Evolutionary conservation across 2,888 invertebrate species (phyloP), one percentile per base, ranked within the genome.

Genomic region (Troilus luridus): DNA sequence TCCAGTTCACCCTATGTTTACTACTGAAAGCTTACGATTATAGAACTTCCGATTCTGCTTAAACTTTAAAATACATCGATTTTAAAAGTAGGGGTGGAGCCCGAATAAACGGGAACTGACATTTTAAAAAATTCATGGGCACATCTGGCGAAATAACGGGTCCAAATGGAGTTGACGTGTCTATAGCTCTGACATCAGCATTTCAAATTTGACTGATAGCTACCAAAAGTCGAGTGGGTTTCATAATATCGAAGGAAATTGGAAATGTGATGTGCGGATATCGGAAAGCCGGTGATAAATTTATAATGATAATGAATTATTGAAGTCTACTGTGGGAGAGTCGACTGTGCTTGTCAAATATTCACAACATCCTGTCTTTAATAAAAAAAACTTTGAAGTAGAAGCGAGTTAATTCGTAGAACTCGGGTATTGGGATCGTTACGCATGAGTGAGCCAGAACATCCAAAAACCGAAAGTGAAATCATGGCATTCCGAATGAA

Each of bases 131-230:
- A 77, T 77, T 77, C 72, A 77, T 77, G 72, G 67, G 41, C 72
- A 77, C 72, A 77, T 77, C 72, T 41, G 41, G 27, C 72, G 41
- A 77, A 77, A 77, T 77, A 77, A 41, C 72, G 72, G 72, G 17
- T 27, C 72, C 72, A 77, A 77, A 77, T 77, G 72, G 72, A 77
- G 27, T 77, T 77, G 72, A 77, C 72, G 14, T 77, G 72, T 77
- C 72, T 77, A 77, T 77, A 41, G 72, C 72, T 41, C 72, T 77
- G 72, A 77, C 72, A 77, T 41, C 72, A 77, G 41, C 41, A 77
- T 41, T 77, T 77, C 72, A 77, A 77, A 77, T 77, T 77, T 77
- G 72, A 77, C 41, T 77, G 72, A 77, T 77, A 19, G 41, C 27
- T 77, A 77, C 27, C 41, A 77, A 77, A 77, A 77, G 72, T 77